A percentile compares a stretch with the other conserved stretches of the same genome.
Evolutionary conservation across 2,888 invertebrate genomes (phyloP).

Genomic region (Enchytraeus crypticus): DNA sequence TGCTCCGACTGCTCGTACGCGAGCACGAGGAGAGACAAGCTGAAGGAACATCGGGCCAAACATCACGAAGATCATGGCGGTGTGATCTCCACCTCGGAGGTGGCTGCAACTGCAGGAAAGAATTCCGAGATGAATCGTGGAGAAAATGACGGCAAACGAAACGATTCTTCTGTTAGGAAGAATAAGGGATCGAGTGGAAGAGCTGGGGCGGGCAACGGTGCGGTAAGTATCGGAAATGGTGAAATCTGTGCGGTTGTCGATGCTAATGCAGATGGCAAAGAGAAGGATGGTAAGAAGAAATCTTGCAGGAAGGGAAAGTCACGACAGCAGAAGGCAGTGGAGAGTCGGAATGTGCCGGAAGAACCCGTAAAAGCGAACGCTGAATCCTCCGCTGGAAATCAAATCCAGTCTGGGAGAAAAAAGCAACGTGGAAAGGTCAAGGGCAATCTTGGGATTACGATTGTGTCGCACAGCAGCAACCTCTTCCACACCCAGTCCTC

Average conservation of each 20-base stretch:
- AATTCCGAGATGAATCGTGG: not conserved
- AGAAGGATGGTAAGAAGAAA: too few relatives aligned
- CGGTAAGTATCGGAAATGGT: not conserved
- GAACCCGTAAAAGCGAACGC: not conserved
- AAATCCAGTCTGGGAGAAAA: too few relatives aligned
- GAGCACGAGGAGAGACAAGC: slow-evolving; percentile 59
- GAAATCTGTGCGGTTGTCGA: too few relatives aligned
- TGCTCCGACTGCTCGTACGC: slow-evolving; percentile 61
- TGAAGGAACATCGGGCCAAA: slow-evolving; percentile 55
- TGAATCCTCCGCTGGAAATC: not conserved
- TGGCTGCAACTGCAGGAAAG: too few relatives aligned
- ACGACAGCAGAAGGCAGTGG: too few relatives aligned
- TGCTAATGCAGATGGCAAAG: too few relatives aligned
- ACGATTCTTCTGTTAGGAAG: not conserved
- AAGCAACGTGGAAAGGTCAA: too few relatives aligned
- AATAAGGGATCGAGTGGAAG: not conserved
- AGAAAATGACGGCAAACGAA: not conserved
- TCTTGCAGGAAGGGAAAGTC: too few relatives aligned
- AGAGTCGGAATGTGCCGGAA: too few relatives aligned
- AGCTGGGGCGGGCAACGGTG: not conserved
- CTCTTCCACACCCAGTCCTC: too few relatives aligned
- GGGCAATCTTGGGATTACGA: too few relatives aligned
- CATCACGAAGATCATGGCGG: slow-evolving; percentile 50
- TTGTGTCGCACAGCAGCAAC: too few relatives aligned
- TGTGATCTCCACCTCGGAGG: not conserved